phyloP scores from a whole-genome alignment of 2,888 invertebrate species.

The Colostygia pectinataria region DNA sequence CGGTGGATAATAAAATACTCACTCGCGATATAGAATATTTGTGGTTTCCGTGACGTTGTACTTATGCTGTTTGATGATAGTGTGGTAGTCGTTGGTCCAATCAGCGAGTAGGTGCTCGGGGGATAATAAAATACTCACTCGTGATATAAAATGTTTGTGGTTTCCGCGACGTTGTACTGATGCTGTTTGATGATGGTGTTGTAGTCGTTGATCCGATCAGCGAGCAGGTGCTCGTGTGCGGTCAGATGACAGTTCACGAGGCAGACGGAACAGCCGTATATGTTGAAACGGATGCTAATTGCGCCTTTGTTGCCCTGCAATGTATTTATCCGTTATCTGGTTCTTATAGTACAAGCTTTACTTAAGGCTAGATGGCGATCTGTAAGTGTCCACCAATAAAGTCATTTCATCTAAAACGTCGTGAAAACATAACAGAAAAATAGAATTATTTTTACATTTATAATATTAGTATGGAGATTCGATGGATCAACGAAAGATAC shows the following conservation, averaged over 20 bases:
- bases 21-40: constrained; percentile 96
- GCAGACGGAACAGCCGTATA: constrained; percentile 94
- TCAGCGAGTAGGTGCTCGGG: constrained; percentile 92
- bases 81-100: constrained; percentile 93
- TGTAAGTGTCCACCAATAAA: too few species aligned
- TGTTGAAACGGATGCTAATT: constrained; percentile 92
- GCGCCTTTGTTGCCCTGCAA: constrained; percentile 97
- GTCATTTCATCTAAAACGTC: too few species aligned
- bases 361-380: too few species aligned
- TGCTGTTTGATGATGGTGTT: constrained; percentile 93
- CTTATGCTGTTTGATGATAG: constrained; percentile 91
- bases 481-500: too few species aligned
- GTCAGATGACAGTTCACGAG: constrained; percentile 95
- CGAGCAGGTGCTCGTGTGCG: constrained; percentile 92
- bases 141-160: constrained; percentile 93
- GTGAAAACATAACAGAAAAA: too few species aligned
- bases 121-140: constrained; percentile 86
- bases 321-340: too few species aligned
- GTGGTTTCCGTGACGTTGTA: constrained; percentile 90
- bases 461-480: too few species aligned
- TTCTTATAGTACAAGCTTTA: too few species aligned
- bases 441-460: too few species aligned
- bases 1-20: constrained; percentile 74
- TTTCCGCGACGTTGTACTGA: constrained; percentile 89
- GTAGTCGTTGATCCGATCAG: constrained; percentile 94